A percentile compares a stretch with the other conserved stretches of the same genome.
Conservation (phyloP, 1,140 invertebrate genomes). For the Temnothorax nylanderi region DNA sequence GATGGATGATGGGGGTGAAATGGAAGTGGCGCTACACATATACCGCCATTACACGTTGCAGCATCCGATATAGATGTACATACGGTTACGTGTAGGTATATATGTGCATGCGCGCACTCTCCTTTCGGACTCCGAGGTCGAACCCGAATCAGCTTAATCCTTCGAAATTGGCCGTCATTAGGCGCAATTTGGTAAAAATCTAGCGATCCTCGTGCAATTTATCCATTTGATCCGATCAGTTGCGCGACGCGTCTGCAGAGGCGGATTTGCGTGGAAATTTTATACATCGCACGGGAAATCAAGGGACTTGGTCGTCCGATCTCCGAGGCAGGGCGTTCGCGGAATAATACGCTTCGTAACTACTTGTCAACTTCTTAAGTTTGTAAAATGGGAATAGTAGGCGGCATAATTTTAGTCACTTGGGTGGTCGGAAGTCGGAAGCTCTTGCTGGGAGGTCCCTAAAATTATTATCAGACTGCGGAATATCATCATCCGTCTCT, state of each 20-base stretch:
- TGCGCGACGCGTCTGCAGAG: too few relatives aligned
- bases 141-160: conserved; percentile 12
- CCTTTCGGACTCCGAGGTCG: conserved; percentile 2
- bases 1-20: conserved; percentile 32
- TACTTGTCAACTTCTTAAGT: conserved; percentile 7
- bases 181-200: neutral
- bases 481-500: conserved; percentile 6
- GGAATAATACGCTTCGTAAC: conserved; percentile 15
- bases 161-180: conserved; percentile 24
- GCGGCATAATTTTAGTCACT: neutral
- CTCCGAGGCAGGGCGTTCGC: neutral
- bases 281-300: neutral
- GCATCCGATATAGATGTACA: conserved; percentile 7
- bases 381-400: neutral
- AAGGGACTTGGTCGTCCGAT: neutral
- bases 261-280: conserved; percentile 3
- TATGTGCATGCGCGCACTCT: neutral
- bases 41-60: conserved; percentile 13
- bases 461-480: conserved; percentile 43
- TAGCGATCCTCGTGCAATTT: neutral
- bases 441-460: neutral
- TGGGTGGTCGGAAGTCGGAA: too few relatives aligned
- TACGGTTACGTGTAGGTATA: neutral
- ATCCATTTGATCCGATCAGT: neutral
- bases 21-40: conserved; percentile 21